phyloP scores from a whole-genome alignment of 2,113 vertebrate species.

The Calypte anna region DNA sequence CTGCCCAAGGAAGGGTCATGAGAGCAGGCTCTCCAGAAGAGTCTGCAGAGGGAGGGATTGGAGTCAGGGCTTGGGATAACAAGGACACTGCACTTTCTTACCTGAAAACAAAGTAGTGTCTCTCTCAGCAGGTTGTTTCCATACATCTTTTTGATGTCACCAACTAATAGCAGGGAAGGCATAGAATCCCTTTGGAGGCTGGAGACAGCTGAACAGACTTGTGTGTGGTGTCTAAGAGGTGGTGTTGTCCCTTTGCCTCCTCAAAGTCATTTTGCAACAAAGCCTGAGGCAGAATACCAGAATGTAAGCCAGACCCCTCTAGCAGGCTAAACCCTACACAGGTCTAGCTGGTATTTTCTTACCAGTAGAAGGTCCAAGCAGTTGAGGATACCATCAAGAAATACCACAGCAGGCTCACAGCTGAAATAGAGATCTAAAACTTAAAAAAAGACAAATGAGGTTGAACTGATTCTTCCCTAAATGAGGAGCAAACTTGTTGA shows the following conservation, averaged over 20 bases:
- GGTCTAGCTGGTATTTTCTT: not conserved
- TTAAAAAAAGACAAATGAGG: not conserved
- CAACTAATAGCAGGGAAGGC: not conserved
- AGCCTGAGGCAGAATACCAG: not conserved
- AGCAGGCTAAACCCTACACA: fast-evolving
- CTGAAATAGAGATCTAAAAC: not conserved
- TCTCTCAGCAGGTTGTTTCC: not conserved
- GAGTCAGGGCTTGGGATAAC: not conserved
- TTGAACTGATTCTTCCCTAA: not conserved
- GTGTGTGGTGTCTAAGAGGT: not conserved
- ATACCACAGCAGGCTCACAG: not conserved
- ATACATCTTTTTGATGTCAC: not conserved
- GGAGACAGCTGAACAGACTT: not conserved
- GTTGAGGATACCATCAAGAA: not conserved
- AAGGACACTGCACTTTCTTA: not conserved
- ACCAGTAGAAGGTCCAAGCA: not conserved
- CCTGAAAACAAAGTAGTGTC: not conserved
- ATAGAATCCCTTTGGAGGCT: not conserved
- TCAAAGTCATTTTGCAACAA: not conserved
- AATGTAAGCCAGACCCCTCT: not conserved
- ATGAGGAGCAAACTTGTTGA: not conserved
- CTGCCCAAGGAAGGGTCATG: fast-evolving
- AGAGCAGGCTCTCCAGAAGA: not conserved
- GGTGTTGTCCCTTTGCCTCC: not conserved
- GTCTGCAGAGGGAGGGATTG: not conserved